Base-by-base conservation (phyloP, 2,113 vertebrate genomes). In the Gavialis gangeticus region DNA sequence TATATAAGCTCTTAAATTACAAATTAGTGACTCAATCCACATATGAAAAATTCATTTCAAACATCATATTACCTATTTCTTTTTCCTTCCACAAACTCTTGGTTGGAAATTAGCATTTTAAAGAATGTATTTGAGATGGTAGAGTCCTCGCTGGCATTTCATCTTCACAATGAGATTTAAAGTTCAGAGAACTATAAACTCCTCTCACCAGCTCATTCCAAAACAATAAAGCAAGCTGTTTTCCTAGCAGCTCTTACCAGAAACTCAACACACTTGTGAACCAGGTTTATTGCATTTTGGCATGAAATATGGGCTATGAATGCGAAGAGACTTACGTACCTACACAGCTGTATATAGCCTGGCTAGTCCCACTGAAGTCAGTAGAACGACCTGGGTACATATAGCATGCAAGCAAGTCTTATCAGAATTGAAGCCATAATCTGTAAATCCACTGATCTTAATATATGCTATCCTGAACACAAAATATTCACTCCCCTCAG, bases 31-130 rank as follows among this genome's bases (percentile, higher is more conserved):
- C 75, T 79, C 37, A 55, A 3, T 2, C 9, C 54, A 67, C 1
- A 21, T 56, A 56, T 34, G 60, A 87, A 92, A 71, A 87, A 78
- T 25, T 4, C 55, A 71, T 60, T 88, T 69, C 56, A 92, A 79
- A 59, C 16, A 12, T 27, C 4, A 2, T 19, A 12, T 85, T 90
- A 82, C 10, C 84, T 46, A 25, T 75, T 2, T 30, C 21, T 87
- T 82, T 71, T 82, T 30, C 12, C 59, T 89, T 83, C 13, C 30
- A 28, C 30, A 78, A 54, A 75, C 3, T 28, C 46, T 75, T 82
- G 28, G 34, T 18, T 90, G 46, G 82, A 85, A 85, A 85, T 82
- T 59, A 28, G 3, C 75, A 19, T 13, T 80, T 60, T 71, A 34
- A 11, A 71, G 60, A 82, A 88, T 46, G 13, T 79, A 5, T 59